Base-by-base conservation (phyloP, 2,888 invertebrate species). In the Macrostomum cliftonense region DNA sequence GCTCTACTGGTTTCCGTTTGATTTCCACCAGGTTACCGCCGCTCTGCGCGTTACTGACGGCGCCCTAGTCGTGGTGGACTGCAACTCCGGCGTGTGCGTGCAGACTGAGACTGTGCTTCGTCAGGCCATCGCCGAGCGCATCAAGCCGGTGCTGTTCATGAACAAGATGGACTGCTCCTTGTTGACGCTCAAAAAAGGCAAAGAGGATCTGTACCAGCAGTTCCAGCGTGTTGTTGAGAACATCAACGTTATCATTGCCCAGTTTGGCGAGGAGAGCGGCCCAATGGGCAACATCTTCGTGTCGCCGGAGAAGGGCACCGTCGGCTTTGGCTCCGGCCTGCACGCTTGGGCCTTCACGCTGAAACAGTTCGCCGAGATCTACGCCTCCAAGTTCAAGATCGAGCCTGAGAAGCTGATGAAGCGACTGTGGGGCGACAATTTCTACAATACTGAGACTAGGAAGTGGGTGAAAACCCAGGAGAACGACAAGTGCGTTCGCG, bases 151-250 rank as follows among this genome's bases (percentile, higher is more conserved):
- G 60, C 77, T 99, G 63, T 97, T 99, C 82, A 95, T 99, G 95
- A 99, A 99, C 83, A 99, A 99, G 76, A 95, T 99, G 95, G 99
- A 99, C 77, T 83, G 97, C 61, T 97, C 97, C 59, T 77, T 99
- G 53, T 77, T 97, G 39, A 97, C 97, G 73, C 76, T 99, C 67
- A 95, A 99, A 70, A 74, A 95, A 62, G 93, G 87, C 54, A 79
- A 83, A 56, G 97, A 99, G 73, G 89, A 91, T 69, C 77, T 99
- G 50, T 97, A 87, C 75, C 97, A 97, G 75, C 91, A 87, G 63
- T 97, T 97, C 81, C 91, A 91, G 74, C 84, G 95, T 77, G 95
- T 95, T 68, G 91, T 97, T 62, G 97, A 99, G 74, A 95, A 91
- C 68, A 89, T 97, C 49, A 99, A 99, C 76, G 97, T 97, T 57